Conservation (phyloP, 2,888 invertebrate genomes). For the Caradrina clavipalpis region DNA sequence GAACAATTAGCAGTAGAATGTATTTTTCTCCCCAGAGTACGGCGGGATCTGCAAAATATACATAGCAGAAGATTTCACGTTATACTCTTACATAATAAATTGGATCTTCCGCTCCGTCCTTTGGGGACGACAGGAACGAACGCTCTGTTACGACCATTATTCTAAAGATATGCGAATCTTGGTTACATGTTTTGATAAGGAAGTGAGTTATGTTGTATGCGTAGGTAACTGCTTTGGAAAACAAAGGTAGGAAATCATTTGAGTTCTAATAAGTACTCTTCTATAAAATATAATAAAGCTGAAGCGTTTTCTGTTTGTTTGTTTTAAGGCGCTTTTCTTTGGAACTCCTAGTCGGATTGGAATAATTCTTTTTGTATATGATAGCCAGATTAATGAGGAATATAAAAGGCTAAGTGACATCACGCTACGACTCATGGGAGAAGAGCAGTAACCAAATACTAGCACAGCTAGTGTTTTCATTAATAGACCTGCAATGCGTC, state of each 20-base stretch:
- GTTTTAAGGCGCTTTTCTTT: too few relatives aligned
- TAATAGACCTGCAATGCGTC: too few relatives aligned
- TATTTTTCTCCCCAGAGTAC: slow-evolving; percentile 67
- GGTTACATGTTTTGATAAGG: slow-evolving; percentile 47
- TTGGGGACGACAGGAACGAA: slow-evolving; percentile 50
- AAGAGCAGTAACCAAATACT: too few relatives aligned
- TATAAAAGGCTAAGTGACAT: too few relatives aligned
- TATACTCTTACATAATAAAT: slow-evolving; percentile 66
- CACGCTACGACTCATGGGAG: too few relatives aligned
- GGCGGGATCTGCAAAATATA: slow-evolving; percentile 48
- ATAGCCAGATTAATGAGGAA: too few relatives aligned
- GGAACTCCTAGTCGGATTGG: too few relatives aligned
- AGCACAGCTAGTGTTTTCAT: too few relatives aligned
- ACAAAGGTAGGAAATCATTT: slow-evolving; percentile 44
- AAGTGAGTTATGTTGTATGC: slow-evolving; percentile 39
- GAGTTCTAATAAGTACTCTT: background rate
- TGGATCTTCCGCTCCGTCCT: slow-evolving; percentile 59
- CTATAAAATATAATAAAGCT: too few relatives aligned
- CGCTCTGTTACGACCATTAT: slow-evolving; percentile 54
- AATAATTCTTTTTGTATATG: too few relatives aligned
- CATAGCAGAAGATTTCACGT: slow-evolving; percentile 60
- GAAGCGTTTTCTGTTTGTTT: too few relatives aligned
- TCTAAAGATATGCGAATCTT: slow-evolving; percentile 53
- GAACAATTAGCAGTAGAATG: slow-evolving; percentile 59
- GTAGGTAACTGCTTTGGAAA: slow-evolving; percentile 23